A percentile compares a stretch with the other conserved stretches of the same genome.
Conservation (phyloP, 2,888 invertebrate species). For the Lucinisca nassula region DNA sequence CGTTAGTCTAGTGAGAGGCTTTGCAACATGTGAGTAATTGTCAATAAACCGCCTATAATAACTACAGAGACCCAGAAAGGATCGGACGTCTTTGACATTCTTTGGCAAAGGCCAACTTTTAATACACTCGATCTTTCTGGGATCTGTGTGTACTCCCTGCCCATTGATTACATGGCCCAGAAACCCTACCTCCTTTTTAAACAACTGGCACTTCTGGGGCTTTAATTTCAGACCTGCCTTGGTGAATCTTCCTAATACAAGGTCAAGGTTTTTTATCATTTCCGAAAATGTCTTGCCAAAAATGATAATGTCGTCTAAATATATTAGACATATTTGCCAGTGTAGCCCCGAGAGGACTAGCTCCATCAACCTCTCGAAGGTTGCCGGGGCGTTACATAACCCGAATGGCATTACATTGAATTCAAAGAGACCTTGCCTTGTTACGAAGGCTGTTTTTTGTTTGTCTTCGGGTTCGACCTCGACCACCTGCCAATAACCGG, state of each 20-base stretch:
- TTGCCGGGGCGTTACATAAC: constrained; percentile 14
- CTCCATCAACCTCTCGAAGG: constrained; percentile 20
- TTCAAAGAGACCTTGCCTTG: too few species aligned
- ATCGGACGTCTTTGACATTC: not conserved
- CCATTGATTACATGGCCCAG: constrained; percentile 22
- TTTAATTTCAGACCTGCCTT: constrained; percentile 22
- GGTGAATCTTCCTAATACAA: not conserved
- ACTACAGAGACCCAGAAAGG: constrained; percentile 24
- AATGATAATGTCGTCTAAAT: constrained; percentile 36
- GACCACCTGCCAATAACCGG: too few species aligned
- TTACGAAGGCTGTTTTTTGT: too few species aligned
- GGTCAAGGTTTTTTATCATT: constrained; percentile 13
- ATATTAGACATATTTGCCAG: constrained; percentile 26
- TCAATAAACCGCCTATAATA: constrained; percentile 33
- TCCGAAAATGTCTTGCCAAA: not conserved
- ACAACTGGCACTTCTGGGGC: constrained; percentile 23
- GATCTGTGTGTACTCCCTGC: constrained; percentile 12
- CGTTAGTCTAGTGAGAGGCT: not conserved
- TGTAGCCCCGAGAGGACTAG: not conserved
- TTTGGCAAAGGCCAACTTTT: constrained; percentile 9
- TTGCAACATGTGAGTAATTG: constrained; percentile 11
- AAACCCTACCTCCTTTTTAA: constrained; percentile 13
- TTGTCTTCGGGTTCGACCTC: too few species aligned
- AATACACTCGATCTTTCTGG: constrained; percentile 12
- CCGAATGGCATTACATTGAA: too few species aligned